Conservation (phyloP, 2,113 vertebrate genomes). For the Stigmatopora nigra region DNA sequence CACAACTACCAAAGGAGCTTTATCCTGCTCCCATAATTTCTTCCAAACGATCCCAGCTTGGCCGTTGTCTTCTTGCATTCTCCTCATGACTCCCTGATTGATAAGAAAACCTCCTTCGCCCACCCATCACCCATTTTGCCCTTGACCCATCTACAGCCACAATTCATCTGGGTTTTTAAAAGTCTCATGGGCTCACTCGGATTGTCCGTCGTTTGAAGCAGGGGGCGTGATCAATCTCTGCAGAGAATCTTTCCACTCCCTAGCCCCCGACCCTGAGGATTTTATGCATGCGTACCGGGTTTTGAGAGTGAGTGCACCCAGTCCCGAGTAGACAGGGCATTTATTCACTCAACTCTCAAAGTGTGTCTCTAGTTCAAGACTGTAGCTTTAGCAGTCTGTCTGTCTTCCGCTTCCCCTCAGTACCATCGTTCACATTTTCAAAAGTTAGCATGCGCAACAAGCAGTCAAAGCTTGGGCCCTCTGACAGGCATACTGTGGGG, state of each 20-base stretch:
- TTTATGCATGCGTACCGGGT: conserved; percentile 66
- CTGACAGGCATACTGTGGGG: conserved; percentile 61
- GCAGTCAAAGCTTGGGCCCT: conserved; percentile 58
- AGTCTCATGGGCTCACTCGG: conserved; percentile 64
- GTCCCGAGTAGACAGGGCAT: conserved; percentile 65
- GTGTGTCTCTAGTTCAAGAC: conserved; percentile 55
- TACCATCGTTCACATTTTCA: conserved; percentile 44
- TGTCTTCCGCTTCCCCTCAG: conserved; percentile 34
- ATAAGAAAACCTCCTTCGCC: conserved; percentile 61
- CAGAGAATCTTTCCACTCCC: conserved; percentile 49
- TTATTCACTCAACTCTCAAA: conserved; percentile 66
- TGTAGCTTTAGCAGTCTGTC: conserved; percentile 46
- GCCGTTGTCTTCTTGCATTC: conserved; percentile 56
- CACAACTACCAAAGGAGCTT: conserved; percentile 56
- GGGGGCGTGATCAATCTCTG: conserved; percentile 64
- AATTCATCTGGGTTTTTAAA: conserved; percentile 64
- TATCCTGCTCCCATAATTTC: conserved; percentile 24
- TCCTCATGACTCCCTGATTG: conserved; percentile 60
- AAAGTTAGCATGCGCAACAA: conserved; percentile 63
- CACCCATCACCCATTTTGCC: conserved; percentile 49
- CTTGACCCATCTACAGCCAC: conserved; percentile 67
- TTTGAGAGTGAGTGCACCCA: conserved; percentile 66
- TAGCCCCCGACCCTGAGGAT: conserved; percentile 49
- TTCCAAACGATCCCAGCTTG: conserved; percentile 33
- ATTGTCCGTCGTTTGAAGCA: conserved; percentile 58